Evolutionary conservation across 2,797 vertebrate species (phyloP).

Genomic region (Hypotaenidia philippensis): DNA sequence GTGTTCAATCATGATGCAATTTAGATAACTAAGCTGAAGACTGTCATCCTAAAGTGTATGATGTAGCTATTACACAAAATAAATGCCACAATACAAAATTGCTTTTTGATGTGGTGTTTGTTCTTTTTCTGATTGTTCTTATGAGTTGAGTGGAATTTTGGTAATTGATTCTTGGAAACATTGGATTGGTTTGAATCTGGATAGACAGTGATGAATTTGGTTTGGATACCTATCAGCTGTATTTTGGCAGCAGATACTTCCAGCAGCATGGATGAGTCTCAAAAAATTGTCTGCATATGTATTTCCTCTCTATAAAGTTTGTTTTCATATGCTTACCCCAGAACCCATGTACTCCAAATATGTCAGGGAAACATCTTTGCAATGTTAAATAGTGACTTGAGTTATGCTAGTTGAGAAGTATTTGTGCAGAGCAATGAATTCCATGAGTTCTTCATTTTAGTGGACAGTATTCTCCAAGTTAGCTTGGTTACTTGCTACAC

Average conservation of each 20-base stretch:
- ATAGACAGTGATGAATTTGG: too few species aligned
- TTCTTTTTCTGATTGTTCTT: slow-evolving; percentile 17
- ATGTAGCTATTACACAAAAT: slow-evolving; percentile 50
- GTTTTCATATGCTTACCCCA: not conserved
- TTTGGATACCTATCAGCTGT: not conserved
- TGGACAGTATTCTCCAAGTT: not conserved
- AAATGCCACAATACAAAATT: slow-evolving; percentile 36
- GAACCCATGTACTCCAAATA: rapidly evolving
- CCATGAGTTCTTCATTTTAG: not conserved
- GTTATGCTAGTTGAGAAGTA: not conserved
- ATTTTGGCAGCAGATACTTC: not conserved
- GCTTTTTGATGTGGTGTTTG: slow-evolving; percentile 12
- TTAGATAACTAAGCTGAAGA: slow-evolving; percentile 44
- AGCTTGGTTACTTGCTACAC: not conserved
- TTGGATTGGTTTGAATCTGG: not conserved
- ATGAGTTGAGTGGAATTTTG: not conserved
- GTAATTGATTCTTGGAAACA: not conserved
- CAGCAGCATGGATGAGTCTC: not conserved
- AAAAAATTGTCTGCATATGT: not conserved
- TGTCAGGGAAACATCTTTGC: not conserved
- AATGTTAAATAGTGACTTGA: not conserved
- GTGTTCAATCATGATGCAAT: slow-evolving; percentile 32
- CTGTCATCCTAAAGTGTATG: slow-evolving; percentile 8
- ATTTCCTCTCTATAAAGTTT: not conserved
- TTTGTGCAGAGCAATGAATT: not conserved